Evolutionary conservation across 2,797 vertebrate genomes (phyloP), one percentile per base, ranked within the genome.

Genomic region (Nasua narica): DNA sequence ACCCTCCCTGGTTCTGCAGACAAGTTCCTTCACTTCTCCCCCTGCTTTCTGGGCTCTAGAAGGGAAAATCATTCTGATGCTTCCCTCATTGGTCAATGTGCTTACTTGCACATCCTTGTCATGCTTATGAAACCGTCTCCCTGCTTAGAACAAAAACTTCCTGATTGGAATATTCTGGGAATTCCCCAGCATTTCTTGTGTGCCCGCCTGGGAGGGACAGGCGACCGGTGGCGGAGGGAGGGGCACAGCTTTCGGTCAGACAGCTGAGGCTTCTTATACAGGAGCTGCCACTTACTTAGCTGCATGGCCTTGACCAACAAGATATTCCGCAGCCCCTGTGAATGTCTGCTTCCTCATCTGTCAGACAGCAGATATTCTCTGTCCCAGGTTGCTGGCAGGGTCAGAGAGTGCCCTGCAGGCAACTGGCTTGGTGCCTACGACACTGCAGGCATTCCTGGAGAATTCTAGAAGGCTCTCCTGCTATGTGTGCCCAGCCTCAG

Each of bases 211-310:
- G 89, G 77, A 87, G 25, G 43, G 67, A 50, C 0, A 3, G 40
- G 48, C 40, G 18, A 56, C 23, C 11, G 18, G 12, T 23, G 50
- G 58, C 50, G 9, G 37, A 21, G 2, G 29, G 37, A 29, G 5
- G 60, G 6, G 5, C 4, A 5, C 0, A 27, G 43, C 14, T 23
- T 3, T 40, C 0, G 1, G 19, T 76, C 35, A 13, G 32, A 8
- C 40, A 7, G 32, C 82, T 0, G n/a, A 62, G 87, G 40, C 52
- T 43, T 46, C 58, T 60, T 25, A 7, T 11, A 10, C 54, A 4
- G 16, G 7, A 54, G 3, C 65, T 65, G 32, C 43, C 46, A n/a
- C 40, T 25, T 52, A 29, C 3, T 7, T 40, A 54, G 62, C 37
- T 4, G 16, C 0, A 1, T 19, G 48, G 6, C 65, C 56, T 60